A percentile compares a stretch with the other conserved stretches of the same genome.
Conservation (phyloP, 2,888 invertebrate species). For the Meliscaeva auricollis region DNA sequence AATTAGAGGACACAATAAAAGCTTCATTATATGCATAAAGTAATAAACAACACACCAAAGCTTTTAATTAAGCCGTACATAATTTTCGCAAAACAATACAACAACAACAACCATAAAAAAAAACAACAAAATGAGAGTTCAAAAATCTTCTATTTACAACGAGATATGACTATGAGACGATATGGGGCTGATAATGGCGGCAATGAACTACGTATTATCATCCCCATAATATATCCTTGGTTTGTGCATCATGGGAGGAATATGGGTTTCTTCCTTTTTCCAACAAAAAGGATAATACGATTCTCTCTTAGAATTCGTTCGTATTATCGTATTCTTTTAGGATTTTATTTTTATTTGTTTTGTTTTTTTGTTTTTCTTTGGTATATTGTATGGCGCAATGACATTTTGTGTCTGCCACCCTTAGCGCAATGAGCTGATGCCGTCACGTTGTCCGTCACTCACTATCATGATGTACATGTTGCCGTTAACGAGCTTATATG, state of each 20-base stretch:
- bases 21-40: constrained; percentile 50
- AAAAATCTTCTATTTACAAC: constrained; percentile 54
- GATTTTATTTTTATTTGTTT: constrained; percentile 1
- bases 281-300: constrained; percentile 17
- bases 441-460: constrained; percentile 44
- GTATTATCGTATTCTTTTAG: constrained; percentile 35
- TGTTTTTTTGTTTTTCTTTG: not conserved
- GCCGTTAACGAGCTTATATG: constrained; percentile 28
- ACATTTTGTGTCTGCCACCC: constrained; percentile 45
- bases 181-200: constrained; percentile 28
- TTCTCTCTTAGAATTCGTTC: constrained; percentile 28
- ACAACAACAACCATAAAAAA: too few relatives aligned
- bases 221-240: constrained; percentile 6
- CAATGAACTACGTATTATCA: constrained; percentile 43
- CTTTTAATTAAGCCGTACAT: constrained; percentile 62
- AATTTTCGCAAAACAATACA: constrained; percentile 28
- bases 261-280: not conserved
- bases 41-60: constrained; percentile 62
- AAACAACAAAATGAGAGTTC: constrained; percentile 47
- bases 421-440: constrained; percentile 30
- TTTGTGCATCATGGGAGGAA: not conserved
- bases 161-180: constrained; percentile 13
- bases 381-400: constrained; percentile 23
- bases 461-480: constrained; percentile 55
- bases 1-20: constrained; percentile 49